Evolutionary conservation across 2,797 vertebrate genomes (phyloP).

Genomic region (Notolabrus celidotus): DNA sequence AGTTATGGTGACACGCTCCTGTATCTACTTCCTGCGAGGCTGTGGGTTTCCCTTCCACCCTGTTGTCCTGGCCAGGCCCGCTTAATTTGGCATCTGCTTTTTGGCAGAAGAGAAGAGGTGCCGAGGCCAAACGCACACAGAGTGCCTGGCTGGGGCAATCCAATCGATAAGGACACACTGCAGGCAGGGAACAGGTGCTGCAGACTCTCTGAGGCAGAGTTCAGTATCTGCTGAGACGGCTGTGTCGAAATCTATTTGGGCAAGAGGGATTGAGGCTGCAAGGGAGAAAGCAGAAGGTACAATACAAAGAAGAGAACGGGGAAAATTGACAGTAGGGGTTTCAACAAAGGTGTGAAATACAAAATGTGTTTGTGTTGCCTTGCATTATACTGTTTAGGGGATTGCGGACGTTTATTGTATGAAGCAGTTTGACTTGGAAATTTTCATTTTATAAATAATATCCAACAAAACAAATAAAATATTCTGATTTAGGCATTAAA

Average conservation of each 20-base stretch:
- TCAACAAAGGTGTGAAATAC: slow-evolving; percentile 21
- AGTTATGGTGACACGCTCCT: slow-evolving; percentile 14
- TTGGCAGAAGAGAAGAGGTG: slow-evolving; percentile 59
- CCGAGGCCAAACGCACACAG: slow-evolving; percentile 66
- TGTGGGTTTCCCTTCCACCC: slow-evolving; percentile 66
- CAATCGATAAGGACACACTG: slow-evolving; percentile 76
- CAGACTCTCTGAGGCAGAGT: slow-evolving; percentile 55
- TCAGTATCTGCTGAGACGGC: slow-evolving; percentile 62
- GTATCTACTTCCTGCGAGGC: slow-evolving; percentile 57
- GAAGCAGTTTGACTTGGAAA: background rate
- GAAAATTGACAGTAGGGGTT: background rate
- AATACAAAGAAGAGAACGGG: slow-evolving; percentile 25
- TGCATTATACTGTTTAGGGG: background rate
- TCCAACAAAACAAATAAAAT: background rate
- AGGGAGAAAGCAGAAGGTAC: slow-evolving; percentile 8
- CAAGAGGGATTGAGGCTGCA: slow-evolving; percentile 37
- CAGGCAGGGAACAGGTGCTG: slow-evolving; percentile 73
- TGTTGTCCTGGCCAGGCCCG: slow-evolving; percentile 63
- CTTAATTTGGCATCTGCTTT: slow-evolving; percentile 71
- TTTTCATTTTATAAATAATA: background rate
- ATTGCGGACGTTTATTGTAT: background rate
- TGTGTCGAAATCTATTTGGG: slow-evolving; percentile 68
- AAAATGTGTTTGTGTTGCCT: background rate
- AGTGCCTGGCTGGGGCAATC: slow-evolving; percentile 60
- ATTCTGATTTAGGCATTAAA: background rate